phyloP scores from a whole-genome alignment of 1,140 invertebrate species.

The Drosophila nigromelanica region DNA sequence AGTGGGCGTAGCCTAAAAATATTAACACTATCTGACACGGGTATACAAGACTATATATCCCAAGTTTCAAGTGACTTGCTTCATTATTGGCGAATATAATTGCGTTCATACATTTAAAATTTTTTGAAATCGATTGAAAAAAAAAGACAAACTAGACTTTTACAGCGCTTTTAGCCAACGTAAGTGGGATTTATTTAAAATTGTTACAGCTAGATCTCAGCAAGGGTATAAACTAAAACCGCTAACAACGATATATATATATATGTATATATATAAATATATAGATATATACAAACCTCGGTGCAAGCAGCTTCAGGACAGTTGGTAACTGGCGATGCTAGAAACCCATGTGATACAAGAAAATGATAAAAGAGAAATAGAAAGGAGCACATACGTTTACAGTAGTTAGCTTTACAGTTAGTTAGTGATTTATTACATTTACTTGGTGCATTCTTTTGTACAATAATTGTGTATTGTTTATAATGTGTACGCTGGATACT shows the following conservation, averaged over 20 bases:
- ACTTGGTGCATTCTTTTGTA: constrained; percentile 41
- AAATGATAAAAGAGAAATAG: constrained; percentile 13
- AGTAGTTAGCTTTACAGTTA: constrained; percentile 51
- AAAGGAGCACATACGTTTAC: constrained; percentile 28
- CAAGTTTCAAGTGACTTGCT: too few species aligned
- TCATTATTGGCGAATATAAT: too few species aligned
- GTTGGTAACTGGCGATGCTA: constrained; percentile 4
- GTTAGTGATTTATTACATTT: constrained; percentile 58
- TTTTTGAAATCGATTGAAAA: too few species aligned
- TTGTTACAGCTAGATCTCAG: neutral
- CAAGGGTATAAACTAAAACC: constrained; percentile 12
- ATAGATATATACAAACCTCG: constrained; percentile 58
- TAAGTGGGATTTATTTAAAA: neutral
- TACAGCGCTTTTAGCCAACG: neutral
- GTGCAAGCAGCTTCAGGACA: constrained; percentile 40
- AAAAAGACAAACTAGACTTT: too few species aligned
- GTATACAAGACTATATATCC: too few species aligned
- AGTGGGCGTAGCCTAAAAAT: too few species aligned
- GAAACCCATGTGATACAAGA: neutral
- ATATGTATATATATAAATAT: too few species aligned
- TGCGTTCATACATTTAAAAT: too few species aligned
- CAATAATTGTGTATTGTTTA: constrained; percentile 29
- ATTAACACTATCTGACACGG: too few species aligned
- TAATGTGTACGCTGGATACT: constrained; percentile 12
- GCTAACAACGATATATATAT: constrained; percentile 31